Percentiles rank a stretch among this genome's conserved stretches.
Evolutionary conservation across 2,797 vertebrate genomes (phyloP).

Genomic region (Epinephelus coioides): DNA sequence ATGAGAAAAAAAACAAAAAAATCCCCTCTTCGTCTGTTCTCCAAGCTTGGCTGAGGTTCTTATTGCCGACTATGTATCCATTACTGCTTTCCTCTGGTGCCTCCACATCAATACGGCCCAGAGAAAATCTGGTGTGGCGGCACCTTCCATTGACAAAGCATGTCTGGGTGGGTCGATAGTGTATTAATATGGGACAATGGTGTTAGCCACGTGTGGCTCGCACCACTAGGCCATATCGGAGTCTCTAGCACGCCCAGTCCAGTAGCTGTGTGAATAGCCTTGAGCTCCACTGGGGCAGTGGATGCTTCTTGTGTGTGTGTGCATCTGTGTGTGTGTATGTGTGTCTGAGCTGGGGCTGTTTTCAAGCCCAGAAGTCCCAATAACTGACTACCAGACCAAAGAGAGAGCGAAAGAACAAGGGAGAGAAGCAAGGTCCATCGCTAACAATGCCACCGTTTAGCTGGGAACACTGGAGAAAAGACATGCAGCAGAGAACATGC

Average conservation of each 20-base stretch:
- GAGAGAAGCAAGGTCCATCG: constrained; percentile 57
- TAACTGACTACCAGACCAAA: constrained; percentile 79
- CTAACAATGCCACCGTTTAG: constrained; percentile 62
- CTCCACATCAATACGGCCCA: constrained; percentile 81
- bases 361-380: constrained; percentile 76
- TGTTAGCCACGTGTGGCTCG: constrained; percentile 76
- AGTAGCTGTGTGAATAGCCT: constrained; percentile 80
- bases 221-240: constrained; percentile 80
- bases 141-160: constrained; percentile 85
- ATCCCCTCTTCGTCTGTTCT: constrained; percentile 68
- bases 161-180: constrained; percentile 87
- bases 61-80: constrained; percentile 84
- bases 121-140: constrained; percentile 80
- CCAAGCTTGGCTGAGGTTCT: constrained; percentile 76
- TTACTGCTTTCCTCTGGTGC: constrained; percentile 85
- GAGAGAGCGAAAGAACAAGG: constrained; percentile 51
- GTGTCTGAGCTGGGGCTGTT: constrained; percentile 43
- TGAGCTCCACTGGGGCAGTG: constrained; percentile 72
- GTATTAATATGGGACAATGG: constrained; percentile 88
- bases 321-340: constrained; percentile 22
- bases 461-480: constrained; percentile 37
- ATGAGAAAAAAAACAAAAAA: constrained; percentile 68
- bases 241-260: constrained; percentile 77
- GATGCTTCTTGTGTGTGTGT: constrained; percentile 56
- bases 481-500: constrained; percentile 29